These are phyloP conservation scores for Siniperca undulata DNA, from an alignment of 2,797 vertebrate species.

Conservation along the genomic window DNA sequence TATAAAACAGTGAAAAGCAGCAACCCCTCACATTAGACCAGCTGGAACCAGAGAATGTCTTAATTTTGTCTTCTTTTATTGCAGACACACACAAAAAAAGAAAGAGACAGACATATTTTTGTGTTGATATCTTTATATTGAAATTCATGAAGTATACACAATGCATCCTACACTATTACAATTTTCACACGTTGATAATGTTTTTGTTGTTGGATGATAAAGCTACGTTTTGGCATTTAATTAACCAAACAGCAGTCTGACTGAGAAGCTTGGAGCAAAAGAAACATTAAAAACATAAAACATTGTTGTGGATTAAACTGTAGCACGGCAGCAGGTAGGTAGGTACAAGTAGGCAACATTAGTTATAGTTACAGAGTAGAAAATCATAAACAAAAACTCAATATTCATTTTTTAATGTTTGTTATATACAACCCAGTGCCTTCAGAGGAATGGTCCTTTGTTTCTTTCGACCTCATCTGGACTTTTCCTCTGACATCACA, in stretches of 20 bases:
- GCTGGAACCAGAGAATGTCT: neutral
- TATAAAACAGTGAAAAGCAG: neutral
- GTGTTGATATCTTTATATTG: conserved; percentile 91
- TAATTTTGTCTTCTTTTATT: neutral
- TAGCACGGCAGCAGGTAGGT: conserved; percentile 84
- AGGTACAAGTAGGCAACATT: conserved; percentile 90
- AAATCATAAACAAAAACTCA: conserved; percentile 85
- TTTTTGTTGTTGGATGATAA: conserved; percentile 83
- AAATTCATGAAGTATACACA: conserved; percentile 95
- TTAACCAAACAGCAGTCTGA: conserved; percentile 88
- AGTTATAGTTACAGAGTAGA: conserved; percentile 90
- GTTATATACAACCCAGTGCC: conserved; percentile 96
- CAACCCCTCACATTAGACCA: neutral
- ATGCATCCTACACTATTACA: conserved; percentile 94
- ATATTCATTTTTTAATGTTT: conserved; percentile 74
- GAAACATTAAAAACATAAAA: conserved; percentile 63
- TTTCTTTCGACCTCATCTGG: conserved; percentile 73
- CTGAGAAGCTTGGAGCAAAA: conserved; percentile 83
- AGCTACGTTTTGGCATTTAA: conserved; percentile 92
- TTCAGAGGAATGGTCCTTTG: conserved; percentile 81
- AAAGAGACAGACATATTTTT: conserved; percentile 24
- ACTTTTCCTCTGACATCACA: conserved; percentile 78
- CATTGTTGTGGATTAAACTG: conserved; percentile 79
- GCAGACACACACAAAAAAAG: neutral
- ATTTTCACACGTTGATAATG: conserved; percentile 91